Percentiles rank a stretch among this genome's conserved stretches.
Evolutionary conservation across 2,113 vertebrate genomes (phyloP).

Genomic region (Ciconia stormi): DNA sequence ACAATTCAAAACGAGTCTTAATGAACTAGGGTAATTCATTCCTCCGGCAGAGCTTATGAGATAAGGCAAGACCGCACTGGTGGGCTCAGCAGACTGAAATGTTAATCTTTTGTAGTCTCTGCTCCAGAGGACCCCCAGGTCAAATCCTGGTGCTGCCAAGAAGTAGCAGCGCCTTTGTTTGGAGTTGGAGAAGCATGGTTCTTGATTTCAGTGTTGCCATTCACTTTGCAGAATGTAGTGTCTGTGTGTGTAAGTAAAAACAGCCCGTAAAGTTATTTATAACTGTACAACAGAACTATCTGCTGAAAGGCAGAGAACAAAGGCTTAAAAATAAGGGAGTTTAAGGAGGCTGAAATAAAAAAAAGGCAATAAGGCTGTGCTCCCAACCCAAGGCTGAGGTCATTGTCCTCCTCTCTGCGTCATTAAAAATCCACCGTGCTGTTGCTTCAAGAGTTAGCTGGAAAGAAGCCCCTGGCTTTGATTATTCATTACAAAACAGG

Average conservation of each 20-base stretch:
- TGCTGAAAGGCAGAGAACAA: conserved; percentile 17
- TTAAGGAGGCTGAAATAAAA: not conserved
- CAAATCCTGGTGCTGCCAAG: conserved; percentile 17
- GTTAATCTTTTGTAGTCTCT: conserved; percentile 63
- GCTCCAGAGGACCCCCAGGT: conserved; percentile 47
- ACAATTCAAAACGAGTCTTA: conserved; percentile 65
- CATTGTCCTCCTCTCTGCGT: not conserved
- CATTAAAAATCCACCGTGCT: not conserved
- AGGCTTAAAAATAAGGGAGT: not conserved
- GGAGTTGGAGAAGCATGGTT: not conserved
- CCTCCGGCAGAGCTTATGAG: conserved; percentile 54
- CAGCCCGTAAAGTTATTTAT: conserved; percentile 33
- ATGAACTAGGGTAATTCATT: conserved; percentile 73
- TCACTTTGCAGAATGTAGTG: not conserved
- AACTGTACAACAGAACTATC: not conserved
- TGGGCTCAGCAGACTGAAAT: conserved; percentile 62
- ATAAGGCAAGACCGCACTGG: conserved; percentile 49
- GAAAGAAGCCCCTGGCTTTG: not conserved
- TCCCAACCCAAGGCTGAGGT: not conserved
- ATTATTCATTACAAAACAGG: not conserved
- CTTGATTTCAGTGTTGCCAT: conserved; percentile 49
- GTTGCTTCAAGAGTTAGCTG: not conserved
- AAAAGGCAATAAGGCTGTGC: not conserved
- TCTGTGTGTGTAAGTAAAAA: conserved; percentile 18
- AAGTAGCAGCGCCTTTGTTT: conserved; percentile 25